These are phyloP conservation scores for Hydropotes inermis DNA, from an alignment of 2,113 vertebrate species.

Conservation along the genomic window DNA sequence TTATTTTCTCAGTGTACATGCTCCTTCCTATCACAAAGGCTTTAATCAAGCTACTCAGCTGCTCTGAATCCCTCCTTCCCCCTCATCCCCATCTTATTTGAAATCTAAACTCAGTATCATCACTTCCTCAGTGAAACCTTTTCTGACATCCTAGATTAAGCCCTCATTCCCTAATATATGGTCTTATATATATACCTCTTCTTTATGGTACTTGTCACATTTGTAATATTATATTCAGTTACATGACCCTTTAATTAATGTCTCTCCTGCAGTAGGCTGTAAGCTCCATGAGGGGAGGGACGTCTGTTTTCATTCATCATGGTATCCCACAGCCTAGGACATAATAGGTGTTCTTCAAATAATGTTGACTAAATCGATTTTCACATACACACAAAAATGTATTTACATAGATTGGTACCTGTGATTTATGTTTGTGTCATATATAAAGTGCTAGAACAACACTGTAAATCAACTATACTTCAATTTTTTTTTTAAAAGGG, in stretches of 20 bases:
- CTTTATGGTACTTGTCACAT: background rate
- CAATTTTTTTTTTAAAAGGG: no score
- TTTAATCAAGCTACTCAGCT: background rate
- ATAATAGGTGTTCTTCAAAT: background rate
- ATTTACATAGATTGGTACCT: background rate
- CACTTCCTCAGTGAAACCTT: background rate
- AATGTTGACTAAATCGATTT: background rate
- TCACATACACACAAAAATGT: background rate
- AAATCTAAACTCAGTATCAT: background rate
- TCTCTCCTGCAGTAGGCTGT: background rate
- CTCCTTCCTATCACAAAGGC: background rate
- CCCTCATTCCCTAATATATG: background rate
- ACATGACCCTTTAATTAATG: background rate
- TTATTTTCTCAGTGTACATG: background rate
- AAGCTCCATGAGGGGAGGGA: background rate
- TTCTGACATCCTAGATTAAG: background rate
- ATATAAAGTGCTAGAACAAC: background rate
- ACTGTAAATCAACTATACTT: no score
- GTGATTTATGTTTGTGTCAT: background rate
- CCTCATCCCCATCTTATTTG: background rate
- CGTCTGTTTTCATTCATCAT: background rate
- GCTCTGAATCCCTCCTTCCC: background rate
- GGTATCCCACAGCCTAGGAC: background rate
- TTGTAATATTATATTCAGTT: background rate
- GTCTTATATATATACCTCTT: background rate